Conservation (phyloP, 2,888 invertebrate genomes). For the Heterodera filipjevi region DNA sequence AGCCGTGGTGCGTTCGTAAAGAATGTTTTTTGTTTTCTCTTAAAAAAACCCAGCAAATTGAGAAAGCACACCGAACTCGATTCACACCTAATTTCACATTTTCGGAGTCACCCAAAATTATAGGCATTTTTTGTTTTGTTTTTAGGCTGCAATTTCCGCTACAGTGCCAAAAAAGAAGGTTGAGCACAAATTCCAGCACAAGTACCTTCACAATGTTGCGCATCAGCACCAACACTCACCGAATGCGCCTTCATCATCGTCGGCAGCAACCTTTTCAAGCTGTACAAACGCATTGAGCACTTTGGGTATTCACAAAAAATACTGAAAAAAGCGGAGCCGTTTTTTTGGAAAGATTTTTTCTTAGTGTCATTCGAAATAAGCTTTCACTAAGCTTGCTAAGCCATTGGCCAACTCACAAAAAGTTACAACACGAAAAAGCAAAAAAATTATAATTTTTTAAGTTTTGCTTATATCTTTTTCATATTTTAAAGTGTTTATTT, state of each 20-base stretch:
- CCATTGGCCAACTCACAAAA: too few relatives aligned
- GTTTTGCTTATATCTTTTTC: too few relatives aligned
- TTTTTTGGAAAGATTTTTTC: background rate
- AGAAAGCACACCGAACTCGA: too few relatives aligned
- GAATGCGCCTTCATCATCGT: background rate
- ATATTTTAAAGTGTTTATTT: too few relatives aligned
- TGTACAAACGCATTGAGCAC: background rate
- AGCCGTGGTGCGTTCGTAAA: background rate
- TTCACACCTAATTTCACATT: too few relatives aligned
- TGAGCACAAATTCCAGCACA: background rate
- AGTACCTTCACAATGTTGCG: background rate
- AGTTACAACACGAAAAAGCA: too few relatives aligned
- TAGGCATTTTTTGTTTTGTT: background rate
- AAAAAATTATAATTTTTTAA: too few relatives aligned
- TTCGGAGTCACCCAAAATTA: too few relatives aligned
- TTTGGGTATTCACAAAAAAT: background rate
- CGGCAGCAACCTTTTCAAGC: background rate
- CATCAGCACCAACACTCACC: background rate
- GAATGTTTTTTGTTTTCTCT: background rate
- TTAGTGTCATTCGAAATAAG: too few relatives aligned
- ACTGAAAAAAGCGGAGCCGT: too few relatives aligned
- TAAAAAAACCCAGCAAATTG: background rate
- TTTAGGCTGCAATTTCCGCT: slow-evolving; percentile 1
- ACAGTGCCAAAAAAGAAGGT: background rate
- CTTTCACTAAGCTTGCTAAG: too few relatives aligned